Conservation (phyloP, 2,113 vertebrate genomes). For the Thunnus thynnus region DNA sequence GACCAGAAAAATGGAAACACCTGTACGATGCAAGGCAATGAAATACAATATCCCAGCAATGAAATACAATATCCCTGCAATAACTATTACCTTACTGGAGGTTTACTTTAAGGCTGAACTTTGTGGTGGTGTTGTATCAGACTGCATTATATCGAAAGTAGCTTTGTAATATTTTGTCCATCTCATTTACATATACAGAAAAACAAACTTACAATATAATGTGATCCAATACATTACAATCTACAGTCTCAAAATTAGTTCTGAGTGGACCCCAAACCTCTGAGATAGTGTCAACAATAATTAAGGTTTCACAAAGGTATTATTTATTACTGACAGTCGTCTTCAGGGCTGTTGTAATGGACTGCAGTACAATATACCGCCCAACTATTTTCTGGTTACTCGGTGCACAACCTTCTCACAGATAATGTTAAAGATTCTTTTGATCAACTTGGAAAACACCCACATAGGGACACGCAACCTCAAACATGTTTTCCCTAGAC, state of each 20-base stretch:
- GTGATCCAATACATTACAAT: not conserved
- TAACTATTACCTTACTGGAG: not conserved
- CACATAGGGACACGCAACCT: not conserved
- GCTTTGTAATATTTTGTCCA: too few species aligned
- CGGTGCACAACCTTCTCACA: too few species aligned
- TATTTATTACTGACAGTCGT: not conserved
- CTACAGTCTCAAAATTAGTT: not conserved
- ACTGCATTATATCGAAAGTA: not conserved
- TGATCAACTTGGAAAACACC: too few species aligned
- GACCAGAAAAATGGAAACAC: not conserved
- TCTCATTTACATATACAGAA: too few species aligned
- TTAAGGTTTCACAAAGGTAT: too few species aligned
- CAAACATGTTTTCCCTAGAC: conserved; percentile 3
- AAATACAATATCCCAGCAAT: too few species aligned
- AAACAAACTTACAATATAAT: too few species aligned
- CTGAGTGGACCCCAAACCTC: not conserved
- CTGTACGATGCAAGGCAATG: not conserved
- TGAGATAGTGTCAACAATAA: too few species aligned
- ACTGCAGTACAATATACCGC: too few species aligned
- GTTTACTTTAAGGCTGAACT: not conserved
- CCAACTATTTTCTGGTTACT: too few species aligned
- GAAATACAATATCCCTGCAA: too few species aligned
- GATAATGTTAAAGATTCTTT: too few species aligned
- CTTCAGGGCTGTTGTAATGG: not conserved
- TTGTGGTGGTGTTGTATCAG: not conserved